Conservation (phyloP, 2,113 vertebrate genomes). For the Aphyosemion australe region DNA sequence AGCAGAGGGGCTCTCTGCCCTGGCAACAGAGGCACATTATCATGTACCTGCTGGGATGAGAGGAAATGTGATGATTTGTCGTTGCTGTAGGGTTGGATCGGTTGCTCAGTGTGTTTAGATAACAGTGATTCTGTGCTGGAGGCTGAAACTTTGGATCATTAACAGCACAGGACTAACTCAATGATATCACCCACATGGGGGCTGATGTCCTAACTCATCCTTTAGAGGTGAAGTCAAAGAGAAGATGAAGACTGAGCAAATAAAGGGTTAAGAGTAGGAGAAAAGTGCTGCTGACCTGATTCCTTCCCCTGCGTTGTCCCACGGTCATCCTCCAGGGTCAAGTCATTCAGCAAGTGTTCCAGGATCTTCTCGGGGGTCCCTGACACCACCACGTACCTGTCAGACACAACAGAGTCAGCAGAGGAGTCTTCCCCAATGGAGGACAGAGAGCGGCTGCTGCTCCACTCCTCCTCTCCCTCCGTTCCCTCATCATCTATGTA, state of each 20-base stretch:
- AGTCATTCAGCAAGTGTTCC: slow-evolving; percentile 90
- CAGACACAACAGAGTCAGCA: slow-evolving; percentile 87
- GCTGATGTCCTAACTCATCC: slow-evolving; percentile 32
- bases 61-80: slow-evolving; percentile 58
- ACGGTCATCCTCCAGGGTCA: slow-evolving; percentile 85
- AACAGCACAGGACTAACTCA: slow-evolving; percentile 37
- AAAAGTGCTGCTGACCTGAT: slow-evolving; percentile 82
- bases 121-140: slow-evolving; percentile 1
- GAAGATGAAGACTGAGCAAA: slow-evolving; percentile 25
- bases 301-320: slow-evolving; percentile 81
- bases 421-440: slow-evolving; percentile 90
- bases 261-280: not conserved
- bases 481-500: slow-evolving; percentile 95
- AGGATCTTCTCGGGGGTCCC: slow-evolving; percentile 95
- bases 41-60: slow-evolving; percentile 59
- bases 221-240: not conserved
- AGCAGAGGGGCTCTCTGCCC: slow-evolving; percentile 58
- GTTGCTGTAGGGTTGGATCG: slow-evolving; percentile 29
- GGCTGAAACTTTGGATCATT: slow-evolving; percentile 32
- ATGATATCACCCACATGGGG: slow-evolving; percentile 28
- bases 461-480: slow-evolving; percentile 82
- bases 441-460: slow-evolving; percentile 93
- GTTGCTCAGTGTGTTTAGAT: slow-evolving; percentile 26
- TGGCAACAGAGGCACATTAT: slow-evolving; percentile 69
- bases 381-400: slow-evolving; percentile 92